Base-by-base conservation (phyloP, 2,113 vertebrate species). In the Gopherus flavomarginatus region DNA sequence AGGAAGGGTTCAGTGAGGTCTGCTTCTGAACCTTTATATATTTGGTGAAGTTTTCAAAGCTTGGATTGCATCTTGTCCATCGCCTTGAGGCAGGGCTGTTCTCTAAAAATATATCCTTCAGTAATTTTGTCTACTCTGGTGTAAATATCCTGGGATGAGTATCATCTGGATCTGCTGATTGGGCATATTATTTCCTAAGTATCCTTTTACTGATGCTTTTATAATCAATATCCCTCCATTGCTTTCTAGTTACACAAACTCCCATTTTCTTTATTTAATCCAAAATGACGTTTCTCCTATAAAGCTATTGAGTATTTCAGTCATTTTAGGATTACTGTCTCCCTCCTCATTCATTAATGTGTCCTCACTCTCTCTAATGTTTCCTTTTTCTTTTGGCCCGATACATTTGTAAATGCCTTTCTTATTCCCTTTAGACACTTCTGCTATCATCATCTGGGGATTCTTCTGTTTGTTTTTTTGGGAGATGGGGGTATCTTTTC, bases 311-410 rank as follows among this genome's bases (percentile, higher is more conserved):
- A n/a, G 21, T 79, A 86, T 91, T 96, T 92, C 49, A 50, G 84
- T 88, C 90, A 96, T 96, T 95, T 83, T 47, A 44, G 81, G 95
- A 96, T 95, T 92, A 95, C 89, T 69, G 91, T 97, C 35, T 69
- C 65, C 17, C 95, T 83, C 94, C 86, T 65, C 50, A 54, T 88
- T 86, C 92, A 94, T 91, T 79, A 93, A 81, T 27, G 7, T 59
- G 47, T 82, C 89, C 75, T 1, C 49, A 84, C 80, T 80, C 91
- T 69, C 42, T 94, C 80, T 52, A 19, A 85, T 96, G 90, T 72
- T 92, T 85, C 92, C 26, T 38, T 21, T 54, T 83, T 81, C 52
- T 90, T 19, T 91, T 92, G 72, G 19, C 54, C 57, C 83, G 13
- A 65, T 47, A 52, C 53, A 95, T 89, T 91, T 96, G 77, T 85